Percentiles rank a stretch among this genome's conserved stretches.
Evolutionary conservation across 2,888 invertebrate species (phyloP).

Genomic region (Cactoblastis cactorum): DNA sequence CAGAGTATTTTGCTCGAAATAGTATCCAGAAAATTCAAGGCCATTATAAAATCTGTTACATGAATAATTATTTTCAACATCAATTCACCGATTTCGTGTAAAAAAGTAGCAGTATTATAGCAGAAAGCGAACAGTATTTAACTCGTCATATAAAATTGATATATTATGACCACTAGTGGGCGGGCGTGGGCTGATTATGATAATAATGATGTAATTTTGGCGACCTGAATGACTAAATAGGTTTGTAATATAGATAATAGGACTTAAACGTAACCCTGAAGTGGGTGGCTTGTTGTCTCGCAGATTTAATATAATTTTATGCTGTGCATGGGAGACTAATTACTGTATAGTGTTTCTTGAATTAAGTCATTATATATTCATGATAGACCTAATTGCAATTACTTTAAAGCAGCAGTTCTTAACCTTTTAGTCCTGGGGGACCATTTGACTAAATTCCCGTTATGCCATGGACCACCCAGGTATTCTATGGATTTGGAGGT

Average conservation of each 20-base stretch:
- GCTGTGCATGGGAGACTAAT: background rate
- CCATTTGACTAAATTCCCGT: too few species aligned
- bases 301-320: slow-evolving; percentile 4
- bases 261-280: background rate
- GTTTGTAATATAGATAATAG: background rate
- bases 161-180: background rate
- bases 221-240: slow-evolving; percentile 3
- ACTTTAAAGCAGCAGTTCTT: too few species aligned
- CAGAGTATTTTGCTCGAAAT: too few species aligned
- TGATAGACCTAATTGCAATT: too few species aligned
- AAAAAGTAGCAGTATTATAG: too few species aligned
- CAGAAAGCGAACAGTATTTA: background rate
- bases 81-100: too few species aligned
- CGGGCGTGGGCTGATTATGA: slow-evolving; percentile 1
- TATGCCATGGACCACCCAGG: too few species aligned
- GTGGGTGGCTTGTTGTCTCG: background rate
- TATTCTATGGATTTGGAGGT: too few species aligned
- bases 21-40: too few species aligned
- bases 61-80: too few species aligned
- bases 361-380: background rate
- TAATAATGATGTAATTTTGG: slow-evolving; percentile 6
- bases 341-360: background rate
- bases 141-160: background rate
- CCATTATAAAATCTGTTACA: too few species aligned
- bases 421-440: too few species aligned